phyloP scores from a whole-genome alignment of 64 coral and sea anemone species.

The Montipora efflorescens region DNA sequence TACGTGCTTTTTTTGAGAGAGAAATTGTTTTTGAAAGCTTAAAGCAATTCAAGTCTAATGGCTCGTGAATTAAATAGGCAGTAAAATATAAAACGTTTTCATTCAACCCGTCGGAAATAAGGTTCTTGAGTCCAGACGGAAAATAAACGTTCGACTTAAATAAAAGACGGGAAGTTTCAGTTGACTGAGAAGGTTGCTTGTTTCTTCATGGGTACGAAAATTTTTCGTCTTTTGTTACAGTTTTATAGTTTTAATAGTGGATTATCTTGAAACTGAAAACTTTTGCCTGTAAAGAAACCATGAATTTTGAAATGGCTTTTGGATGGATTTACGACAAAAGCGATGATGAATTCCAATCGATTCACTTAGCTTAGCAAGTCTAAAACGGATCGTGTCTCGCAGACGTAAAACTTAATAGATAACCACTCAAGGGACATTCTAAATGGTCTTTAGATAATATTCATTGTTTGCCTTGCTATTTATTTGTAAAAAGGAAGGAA shows the following conservation, averaged over 20 bases:
- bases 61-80: conserved; percentile 1
- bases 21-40: conserved; percentile 12
- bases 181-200: neutral
- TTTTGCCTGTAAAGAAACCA: neutral
- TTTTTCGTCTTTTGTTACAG: neutral
- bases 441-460: conserved; percentile 47
- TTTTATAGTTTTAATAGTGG: neutral
- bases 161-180: neutral
- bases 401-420: conserved; percentile 24
- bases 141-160: neutral
- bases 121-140: conserved; percentile 6
- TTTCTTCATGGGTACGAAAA: neutral
- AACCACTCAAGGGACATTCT: neutral
- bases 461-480: conserved; percentile 43
- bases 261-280: too few relatives aligned
- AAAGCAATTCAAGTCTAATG: conserved; percentile 30
- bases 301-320: conserved; percentile 19
- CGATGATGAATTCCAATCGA: neutral
- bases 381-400: neutral
- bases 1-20: neutral
- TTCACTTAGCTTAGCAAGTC: neutral
- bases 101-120: conserved; percentile 45
- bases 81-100: conserved; percentile 3
- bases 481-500: conserved; percentile 54
- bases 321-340: conserved; percentile 37